Percentiles rank a stretch among this genome's conserved stretches.
Evolutionary conservation across 64 coral and sea anemone species (phyloP).

Genomic region (Exaiptasia diaphana): DNA sequence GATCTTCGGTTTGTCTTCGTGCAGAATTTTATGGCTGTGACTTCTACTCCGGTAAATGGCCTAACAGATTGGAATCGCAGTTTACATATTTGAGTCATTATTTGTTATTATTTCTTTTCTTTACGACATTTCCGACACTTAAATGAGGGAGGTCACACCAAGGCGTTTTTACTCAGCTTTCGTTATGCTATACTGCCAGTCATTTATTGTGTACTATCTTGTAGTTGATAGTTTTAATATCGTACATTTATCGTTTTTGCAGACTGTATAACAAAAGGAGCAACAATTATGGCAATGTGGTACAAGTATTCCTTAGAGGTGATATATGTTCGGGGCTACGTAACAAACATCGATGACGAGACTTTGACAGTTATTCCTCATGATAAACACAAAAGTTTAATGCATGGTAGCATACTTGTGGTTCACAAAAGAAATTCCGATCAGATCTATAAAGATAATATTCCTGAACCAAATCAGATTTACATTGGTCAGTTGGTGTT

Average conservation of each 20-base stretch:
- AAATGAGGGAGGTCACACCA: neutral
- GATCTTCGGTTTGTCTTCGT: constrained; percentile 40
- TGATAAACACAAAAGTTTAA: neutral
- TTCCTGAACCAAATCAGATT: neutral
- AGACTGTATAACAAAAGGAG: constrained; percentile 34
- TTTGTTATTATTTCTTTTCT: neutral
- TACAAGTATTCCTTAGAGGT: neutral
- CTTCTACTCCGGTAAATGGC: constrained; percentile 23
- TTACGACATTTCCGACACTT: neutral
- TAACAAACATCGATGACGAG: neutral
- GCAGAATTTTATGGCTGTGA: constrained; percentile 47
- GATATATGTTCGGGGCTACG: neutral
- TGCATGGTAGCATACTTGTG: neutral
- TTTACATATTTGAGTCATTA: neutral
- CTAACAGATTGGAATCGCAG: neutral
- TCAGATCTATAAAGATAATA: neutral
- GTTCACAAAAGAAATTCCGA: neutral
- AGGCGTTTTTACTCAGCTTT: neutral
- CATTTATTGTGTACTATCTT: neutral
- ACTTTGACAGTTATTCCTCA: neutral
- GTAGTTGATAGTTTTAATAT: neutral
- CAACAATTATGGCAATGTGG: constrained; percentile 35
- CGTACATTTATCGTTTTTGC: neutral
- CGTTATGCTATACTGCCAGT: neutral
- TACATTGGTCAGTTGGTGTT: neutral